Evolutionary conservation across 2,888 invertebrate genomes (phyloP).

Genomic region (Erebia palarica): DNA sequence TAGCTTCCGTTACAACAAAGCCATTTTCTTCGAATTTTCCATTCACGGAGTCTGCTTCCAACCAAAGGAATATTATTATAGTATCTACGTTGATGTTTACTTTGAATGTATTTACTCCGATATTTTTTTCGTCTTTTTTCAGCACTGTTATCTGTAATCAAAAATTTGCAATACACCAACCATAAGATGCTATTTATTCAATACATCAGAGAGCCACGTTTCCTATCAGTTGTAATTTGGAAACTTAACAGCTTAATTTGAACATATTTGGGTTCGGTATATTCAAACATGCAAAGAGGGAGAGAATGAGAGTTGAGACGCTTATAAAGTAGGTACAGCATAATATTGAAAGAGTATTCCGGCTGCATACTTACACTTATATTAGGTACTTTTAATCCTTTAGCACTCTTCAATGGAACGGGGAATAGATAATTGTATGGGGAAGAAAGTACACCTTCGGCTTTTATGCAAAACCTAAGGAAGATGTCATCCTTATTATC

Average conservation of each 20-base stretch:
- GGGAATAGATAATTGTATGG: slow-evolving; percentile 88
- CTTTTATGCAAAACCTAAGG: slow-evolving; percentile 76
- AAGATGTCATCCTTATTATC: slow-evolving; percentile 59
- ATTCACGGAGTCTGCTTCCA: slow-evolving; percentile 76
- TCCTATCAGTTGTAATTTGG: too few species aligned
- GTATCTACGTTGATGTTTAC: slow-evolving; percentile 68
- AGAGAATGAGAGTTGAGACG: too few species aligned
- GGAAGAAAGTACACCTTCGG: slow-evolving; percentile 67
- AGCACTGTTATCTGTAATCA: slow-evolving; percentile 58
- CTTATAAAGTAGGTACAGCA: not conserved
- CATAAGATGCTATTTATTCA: not conserved
- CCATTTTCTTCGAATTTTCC: slow-evolving; percentile 91
- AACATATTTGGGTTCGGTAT: too few species aligned
- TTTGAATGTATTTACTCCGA: slow-evolving; percentile 41
- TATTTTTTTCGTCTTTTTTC: slow-evolving; percentile 32
- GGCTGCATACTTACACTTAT: slow-evolving; percentile 72
- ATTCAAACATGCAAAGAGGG: too few species aligned
- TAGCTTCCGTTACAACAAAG: slow-evolving; percentile 76
- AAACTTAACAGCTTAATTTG: too few species aligned
- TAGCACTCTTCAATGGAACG: slow-evolving; percentile 77
- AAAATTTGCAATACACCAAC: slow-evolving; percentile 9
- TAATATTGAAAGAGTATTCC: not conserved
- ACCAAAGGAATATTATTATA: slow-evolving; percentile 87
- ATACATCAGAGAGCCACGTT: too few species aligned
- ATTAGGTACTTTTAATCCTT: slow-evolving; percentile 77